These are phyloP conservation scores for Rhabdomys dilectus DNA, from an alignment of 2,113 vertebrate species.

Conservation along the genomic window DNA sequence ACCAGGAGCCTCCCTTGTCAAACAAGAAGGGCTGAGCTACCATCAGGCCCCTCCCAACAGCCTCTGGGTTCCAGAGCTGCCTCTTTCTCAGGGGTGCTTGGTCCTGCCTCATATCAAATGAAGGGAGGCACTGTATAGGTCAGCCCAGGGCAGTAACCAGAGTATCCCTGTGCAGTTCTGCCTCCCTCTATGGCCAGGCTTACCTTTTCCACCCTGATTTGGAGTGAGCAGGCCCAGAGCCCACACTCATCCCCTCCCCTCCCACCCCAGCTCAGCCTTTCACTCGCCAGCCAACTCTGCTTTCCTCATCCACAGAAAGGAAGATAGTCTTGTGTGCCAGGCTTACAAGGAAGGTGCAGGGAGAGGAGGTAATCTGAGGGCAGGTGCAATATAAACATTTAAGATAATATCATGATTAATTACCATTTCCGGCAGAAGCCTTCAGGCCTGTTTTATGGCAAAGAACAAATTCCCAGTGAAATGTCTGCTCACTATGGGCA, in stretches of 20 bases:
- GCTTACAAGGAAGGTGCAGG: neutral
- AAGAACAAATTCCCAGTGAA: neutral
- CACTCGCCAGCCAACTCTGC: neutral
- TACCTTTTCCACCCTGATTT: neutral
- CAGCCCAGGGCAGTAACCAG: neutral
- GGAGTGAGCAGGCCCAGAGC: neutral
- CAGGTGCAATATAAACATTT: slow-evolving; percentile 69
- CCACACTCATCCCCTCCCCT: too few relatives aligned
- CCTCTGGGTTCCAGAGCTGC: slow-evolving; percentile 20
- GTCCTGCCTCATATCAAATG: neutral
- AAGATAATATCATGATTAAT: slow-evolving; percentile 75
- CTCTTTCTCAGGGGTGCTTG: neutral
- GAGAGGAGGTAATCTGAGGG: slow-evolving; percentile 47
- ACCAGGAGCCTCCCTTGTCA: slow-evolving; percentile 40
- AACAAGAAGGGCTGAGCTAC: neutral
- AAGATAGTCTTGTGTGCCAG: neutral
- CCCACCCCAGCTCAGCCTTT: neutral
- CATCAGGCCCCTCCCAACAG: neutral
- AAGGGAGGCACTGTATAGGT: neutral
- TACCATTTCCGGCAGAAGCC: slow-evolving; percentile 75
- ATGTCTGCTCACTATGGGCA: neutral
- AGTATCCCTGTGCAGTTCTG: neutral
- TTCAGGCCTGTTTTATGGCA: slow-evolving; percentile 61
- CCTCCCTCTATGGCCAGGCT: neutral
- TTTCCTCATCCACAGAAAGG: neutral